phyloP scores from a whole-genome alignment of 2,797 vertebrate genomes.

The Syngnathus rostellatus region DNA sequence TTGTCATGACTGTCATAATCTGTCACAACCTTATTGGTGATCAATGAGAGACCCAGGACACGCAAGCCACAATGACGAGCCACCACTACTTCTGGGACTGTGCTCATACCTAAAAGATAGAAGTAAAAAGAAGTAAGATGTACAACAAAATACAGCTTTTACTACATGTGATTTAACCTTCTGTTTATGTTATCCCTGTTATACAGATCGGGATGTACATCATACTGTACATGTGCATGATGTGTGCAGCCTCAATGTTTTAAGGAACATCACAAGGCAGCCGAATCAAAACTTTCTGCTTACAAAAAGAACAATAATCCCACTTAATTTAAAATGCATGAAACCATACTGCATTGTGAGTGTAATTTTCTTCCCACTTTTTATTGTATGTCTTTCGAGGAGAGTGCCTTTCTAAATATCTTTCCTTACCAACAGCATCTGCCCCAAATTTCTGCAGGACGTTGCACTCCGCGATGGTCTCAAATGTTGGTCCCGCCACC shows the following conservation, averaged over 20 bases:
- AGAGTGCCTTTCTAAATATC: conserved; percentile 2
- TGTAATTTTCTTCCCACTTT: neutral
- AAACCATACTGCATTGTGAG: neutral
- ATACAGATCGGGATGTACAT: neutral
- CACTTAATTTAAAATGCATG: neutral
- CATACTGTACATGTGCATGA: neutral
- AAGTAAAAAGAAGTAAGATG: neutral
- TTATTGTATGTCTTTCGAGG: conserved; percentile 1
- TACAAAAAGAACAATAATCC: neutral
- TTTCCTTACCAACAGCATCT: conserved; percentile 75
- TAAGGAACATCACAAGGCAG: neutral
- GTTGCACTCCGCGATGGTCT: conserved; percentile 75
- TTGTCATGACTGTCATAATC: conserved; percentile 65
- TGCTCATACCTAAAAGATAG: conserved; percentile 77
- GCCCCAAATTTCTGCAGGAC: conserved; percentile 67
- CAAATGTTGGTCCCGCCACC: conserved; percentile 71
- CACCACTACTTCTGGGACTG: conserved; percentile 78
- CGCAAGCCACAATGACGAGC: conserved; percentile 78
- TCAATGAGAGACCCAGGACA: conserved; percentile 79
- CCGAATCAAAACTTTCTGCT: neutral
- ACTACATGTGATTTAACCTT: neutral
- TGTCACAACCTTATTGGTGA: conserved; percentile 76
- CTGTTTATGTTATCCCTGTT: neutral
- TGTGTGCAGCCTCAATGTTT: neutral
- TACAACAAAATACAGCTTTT: neutral